Evolutionary conservation across 2,797 vertebrate genomes (phyloP).

Genomic region (Mormyrus hasselquistii): DNA sequence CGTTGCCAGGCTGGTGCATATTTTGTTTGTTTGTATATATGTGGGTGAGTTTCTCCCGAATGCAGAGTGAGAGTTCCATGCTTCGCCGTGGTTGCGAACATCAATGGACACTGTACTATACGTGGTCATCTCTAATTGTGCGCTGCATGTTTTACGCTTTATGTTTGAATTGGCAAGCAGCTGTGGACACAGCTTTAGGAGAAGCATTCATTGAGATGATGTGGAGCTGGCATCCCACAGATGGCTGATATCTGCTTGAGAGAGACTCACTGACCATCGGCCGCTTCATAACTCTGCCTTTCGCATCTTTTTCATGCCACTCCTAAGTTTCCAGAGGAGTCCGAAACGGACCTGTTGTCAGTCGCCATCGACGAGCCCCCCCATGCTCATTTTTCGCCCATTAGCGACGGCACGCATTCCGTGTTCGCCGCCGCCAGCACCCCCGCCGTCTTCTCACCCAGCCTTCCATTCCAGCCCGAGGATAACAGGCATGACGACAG

Average conservation of each 20-base stretch:
- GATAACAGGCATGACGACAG: slow-evolving; percentile 84
- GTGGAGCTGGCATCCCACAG: neutral
- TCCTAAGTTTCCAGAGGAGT: slow-evolving; percentile 91
- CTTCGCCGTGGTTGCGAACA: neutral
- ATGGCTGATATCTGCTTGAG: slow-evolving; percentile 7
- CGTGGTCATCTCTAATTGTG: neutral
- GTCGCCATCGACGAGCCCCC: slow-evolving; percentile 79
- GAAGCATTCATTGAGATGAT: neutral
- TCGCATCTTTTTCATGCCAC: neutral
- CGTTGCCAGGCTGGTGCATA: neutral
- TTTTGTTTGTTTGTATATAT: neutral
- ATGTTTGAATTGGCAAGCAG: neutral
- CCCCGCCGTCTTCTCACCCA: slow-evolving; percentile 79
- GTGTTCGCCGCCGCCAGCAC: slow-evolving; percentile 86
- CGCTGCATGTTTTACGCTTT: neutral
- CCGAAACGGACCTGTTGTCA: slow-evolving; percentile 89
- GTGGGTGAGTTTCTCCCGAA: neutral
- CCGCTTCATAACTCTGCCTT: neutral
- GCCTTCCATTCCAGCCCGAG: slow-evolving; percentile 68
- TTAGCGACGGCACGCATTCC: slow-evolving; percentile 68
- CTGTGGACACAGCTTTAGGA: neutral
- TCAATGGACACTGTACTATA: neutral
- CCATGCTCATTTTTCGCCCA: slow-evolving; percentile 64
- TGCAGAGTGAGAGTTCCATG: neutral
- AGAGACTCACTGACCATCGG: neutral